A percentile compares a stretch with the other conserved stretches of the same genome.
Conservation (phyloP, 2,113 vertebrate species). For the Pipra filicauda region DNA sequence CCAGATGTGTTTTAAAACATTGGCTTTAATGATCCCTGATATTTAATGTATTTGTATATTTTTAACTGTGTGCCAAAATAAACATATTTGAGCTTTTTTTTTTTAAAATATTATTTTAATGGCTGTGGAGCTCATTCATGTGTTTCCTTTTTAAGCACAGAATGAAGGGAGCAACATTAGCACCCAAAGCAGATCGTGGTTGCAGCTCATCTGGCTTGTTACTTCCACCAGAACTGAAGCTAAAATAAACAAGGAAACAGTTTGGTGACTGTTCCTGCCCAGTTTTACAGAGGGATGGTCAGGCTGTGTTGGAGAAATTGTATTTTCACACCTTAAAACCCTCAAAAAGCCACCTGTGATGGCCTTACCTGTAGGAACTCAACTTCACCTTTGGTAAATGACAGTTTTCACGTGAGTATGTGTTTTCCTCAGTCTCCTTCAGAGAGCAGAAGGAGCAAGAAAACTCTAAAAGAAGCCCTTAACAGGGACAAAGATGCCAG, state of each 20-base stretch:
- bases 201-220: neutral
- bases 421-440: neutral
- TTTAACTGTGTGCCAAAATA: constrained; percentile 48
- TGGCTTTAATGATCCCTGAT: neutral
- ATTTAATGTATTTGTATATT: constrained; percentile 35
- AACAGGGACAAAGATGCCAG: neutral
- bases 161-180: neutral
- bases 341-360: neutral
- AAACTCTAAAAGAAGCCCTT: neutral
- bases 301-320: neutral
- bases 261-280: neutral
- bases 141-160: neutral
- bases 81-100: neutral
- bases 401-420: neutral
- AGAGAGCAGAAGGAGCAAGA: neutral
- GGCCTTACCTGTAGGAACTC: neutral
- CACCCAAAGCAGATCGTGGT: neutral
- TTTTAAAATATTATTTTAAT: neutral
- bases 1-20: neutral
- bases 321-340: neutral
- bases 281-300: neutral
- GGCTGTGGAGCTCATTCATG: neutral
- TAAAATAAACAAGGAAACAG: neutral
- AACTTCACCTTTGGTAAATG: neutral
- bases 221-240: neutral